These are phyloP conservation scores for Brotula barbata DNA, from an alignment of 2,797 vertebrate species.

Conservation along the genomic window DNA sequence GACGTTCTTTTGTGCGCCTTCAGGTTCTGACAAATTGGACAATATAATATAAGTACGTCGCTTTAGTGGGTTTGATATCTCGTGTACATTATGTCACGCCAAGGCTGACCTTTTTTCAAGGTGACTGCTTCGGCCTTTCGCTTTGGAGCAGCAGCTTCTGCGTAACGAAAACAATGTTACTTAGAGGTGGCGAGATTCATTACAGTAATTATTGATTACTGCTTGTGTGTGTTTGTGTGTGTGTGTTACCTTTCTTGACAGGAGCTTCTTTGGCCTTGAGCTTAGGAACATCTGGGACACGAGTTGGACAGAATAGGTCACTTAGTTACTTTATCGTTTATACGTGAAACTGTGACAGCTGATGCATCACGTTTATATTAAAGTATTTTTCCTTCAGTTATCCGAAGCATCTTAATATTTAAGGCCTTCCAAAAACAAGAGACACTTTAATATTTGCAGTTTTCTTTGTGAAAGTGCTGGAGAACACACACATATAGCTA, in stretches of 20 bases:
- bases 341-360: too few relatives aligned
- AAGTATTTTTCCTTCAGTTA: too few relatives aligned
- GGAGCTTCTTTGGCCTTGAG: conserved; percentile 51
- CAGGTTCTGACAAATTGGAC: conserved; percentile 30
- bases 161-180: conserved; percentile 18
- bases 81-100: background rate
- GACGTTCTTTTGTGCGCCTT: conserved; percentile 38
- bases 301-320: too few relatives aligned
- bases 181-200: background rate
- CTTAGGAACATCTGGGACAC: conserved; percentile 47
- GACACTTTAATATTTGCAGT: too few relatives aligned
- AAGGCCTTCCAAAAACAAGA: too few relatives aligned
- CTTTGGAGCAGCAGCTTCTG: conserved; percentile 51
- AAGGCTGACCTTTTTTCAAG: conserved; percentile 57
- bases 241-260: conserved; percentile 53
- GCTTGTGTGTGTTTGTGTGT: background rate
- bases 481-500: too few relatives aligned
- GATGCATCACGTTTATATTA: too few relatives aligned
- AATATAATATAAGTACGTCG: background rate
- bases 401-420: too few relatives aligned
- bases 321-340: too few relatives aligned
- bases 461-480: too few relatives aligned
- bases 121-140: conserved; percentile 53
- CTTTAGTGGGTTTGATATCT: conserved; percentile 1
- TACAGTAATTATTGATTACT: background rate